A percentile compares a stretch with the other conserved stretches of the same genome.
Evolutionary conservation across 2,113 vertebrate genomes (phyloP).

Genomic region (Alces alces): DNA sequence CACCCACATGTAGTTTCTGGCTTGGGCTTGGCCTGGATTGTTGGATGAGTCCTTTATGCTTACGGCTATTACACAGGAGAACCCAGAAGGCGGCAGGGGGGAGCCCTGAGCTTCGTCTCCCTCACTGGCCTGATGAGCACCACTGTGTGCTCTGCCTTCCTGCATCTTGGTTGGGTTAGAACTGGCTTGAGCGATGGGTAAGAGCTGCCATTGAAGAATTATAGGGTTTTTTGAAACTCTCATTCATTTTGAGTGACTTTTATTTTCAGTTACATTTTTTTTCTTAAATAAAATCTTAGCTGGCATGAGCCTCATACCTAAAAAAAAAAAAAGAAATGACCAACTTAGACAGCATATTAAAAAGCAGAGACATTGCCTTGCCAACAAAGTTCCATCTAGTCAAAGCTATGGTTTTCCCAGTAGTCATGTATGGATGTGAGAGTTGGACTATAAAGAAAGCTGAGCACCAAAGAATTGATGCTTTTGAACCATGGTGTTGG

Average conservation of each 20-base stretch:
- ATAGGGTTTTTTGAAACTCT: background rate
- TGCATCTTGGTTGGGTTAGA: constrained; percentile 78
- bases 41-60: too few species aligned
- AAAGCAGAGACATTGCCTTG: too few species aligned
- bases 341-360: too few species aligned
- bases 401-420: background rate
- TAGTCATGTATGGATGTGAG: background rate
- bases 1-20: too few species aligned
- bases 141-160: constrained; percentile 73
- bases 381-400: background rate
- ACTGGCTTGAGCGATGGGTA: background rate
- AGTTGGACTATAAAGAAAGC: background rate
- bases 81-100: constrained; percentile 79
- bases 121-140: constrained; percentile 80
- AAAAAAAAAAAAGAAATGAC: background rate
- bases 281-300: constrained; percentile 65
- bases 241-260: constrained; percentile 43
- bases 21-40: too few species aligned
- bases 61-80: constrained; percentile 61
- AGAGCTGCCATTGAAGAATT: constrained; percentile 50
- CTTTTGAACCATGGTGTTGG: background rate
- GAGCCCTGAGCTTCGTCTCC: constrained; percentile 73
- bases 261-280: constrained; percentile 23
- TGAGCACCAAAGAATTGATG: background rate
- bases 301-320: constrained; percentile 69